phyloP scores from a whole-genome alignment of 2,888 invertebrate genomes.

The Cephus nigrinus region DNA sequence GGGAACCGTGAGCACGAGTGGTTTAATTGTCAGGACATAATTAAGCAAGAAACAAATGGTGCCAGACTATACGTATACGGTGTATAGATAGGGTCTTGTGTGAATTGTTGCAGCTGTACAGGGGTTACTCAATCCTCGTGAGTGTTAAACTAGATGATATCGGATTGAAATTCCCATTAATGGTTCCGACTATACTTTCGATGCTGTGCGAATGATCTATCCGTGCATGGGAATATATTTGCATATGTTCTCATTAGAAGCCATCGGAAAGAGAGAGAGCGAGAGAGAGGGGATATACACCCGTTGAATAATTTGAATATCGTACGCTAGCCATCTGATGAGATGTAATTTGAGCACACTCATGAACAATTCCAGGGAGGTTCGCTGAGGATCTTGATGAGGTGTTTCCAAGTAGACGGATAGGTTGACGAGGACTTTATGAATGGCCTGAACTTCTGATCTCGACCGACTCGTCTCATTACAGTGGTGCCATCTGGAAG shows the following conservation, averaged over 20 bases:
- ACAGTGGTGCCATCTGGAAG: not conserved
- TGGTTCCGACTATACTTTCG: not conserved
- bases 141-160: not conserved
- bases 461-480: not conserved
- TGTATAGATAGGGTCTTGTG: not conserved
- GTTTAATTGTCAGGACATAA: not conserved
- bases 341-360: slow-evolving; percentile 54
- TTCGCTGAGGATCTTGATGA: slow-evolving; percentile 48
- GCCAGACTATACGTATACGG: not conserved
- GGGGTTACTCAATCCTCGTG: not conserved
- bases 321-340: slow-evolving; percentile 56
- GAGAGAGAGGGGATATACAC: not conserved
- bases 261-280: slow-evolving; percentile 24
- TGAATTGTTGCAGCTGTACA: not conserved
- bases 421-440: slow-evolving; percentile 35
- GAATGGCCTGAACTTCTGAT: slow-evolving; percentile 27
- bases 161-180: not conserved
- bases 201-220: not conserved
- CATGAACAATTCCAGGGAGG: slow-evolving; percentile 36
- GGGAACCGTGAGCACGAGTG: not conserved
- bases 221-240: slow-evolving; percentile 34
- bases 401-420: slow-evolving; percentile 44
- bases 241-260: slow-evolving; percentile 60
- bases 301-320: slow-evolving; percentile 59
- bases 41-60: not conserved